Evolutionary conservation across 2,113 vertebrate genomes (phyloP), one percentile per base, ranked within the genome.

Genomic region (Catagonus wagneri): DNA sequence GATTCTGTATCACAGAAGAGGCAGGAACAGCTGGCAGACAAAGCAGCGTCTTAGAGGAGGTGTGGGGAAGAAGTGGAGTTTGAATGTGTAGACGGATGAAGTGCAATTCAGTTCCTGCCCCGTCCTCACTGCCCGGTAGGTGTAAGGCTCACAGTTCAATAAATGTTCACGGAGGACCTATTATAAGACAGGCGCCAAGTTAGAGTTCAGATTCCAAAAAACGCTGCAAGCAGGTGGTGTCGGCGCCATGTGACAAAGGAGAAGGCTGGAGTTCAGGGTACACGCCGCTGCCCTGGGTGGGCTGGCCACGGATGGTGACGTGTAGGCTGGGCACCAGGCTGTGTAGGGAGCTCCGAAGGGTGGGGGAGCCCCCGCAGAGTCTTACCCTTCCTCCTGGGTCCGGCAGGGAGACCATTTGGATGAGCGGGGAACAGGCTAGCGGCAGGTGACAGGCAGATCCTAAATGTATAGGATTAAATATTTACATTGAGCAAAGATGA

Each of bases 401-500:
- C 11, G 23, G n/a, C 7, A 27, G 50, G 75, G 63, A 86, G 71
- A 81, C 71, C 56, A 4, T 90, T 63, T 68, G 68, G 88, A 65
- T 32, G 88, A 91, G 88, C 61, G 66, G 68, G 71, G 76, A 94
- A 60, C n/a, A 25, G 74, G 63, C 60, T 80, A 50, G 50, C 93
- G 78, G 81, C 83, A 97, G 96, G 95, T 96, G 96, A 97, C 29
- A 36, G 95, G 93, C 96, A 96, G 97, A 72, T 92, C 94, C 52
- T 95, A 83, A 93, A 69, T 63, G 85, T 23, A 63, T 7, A 61
- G 80, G 90, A 95, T 96, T 97, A 97, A 97, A 96, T 97, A 98
- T 97, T 97, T 97, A 97, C 96, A 76, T 97, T 93, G 91, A 86
- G 58, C 63, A 58, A 65, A 85, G 95, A 91, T 80, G 91, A 94